Base-by-base conservation (phyloP, 2,888 invertebrate genomes). In the Kryphioiulus occultus region DNA sequence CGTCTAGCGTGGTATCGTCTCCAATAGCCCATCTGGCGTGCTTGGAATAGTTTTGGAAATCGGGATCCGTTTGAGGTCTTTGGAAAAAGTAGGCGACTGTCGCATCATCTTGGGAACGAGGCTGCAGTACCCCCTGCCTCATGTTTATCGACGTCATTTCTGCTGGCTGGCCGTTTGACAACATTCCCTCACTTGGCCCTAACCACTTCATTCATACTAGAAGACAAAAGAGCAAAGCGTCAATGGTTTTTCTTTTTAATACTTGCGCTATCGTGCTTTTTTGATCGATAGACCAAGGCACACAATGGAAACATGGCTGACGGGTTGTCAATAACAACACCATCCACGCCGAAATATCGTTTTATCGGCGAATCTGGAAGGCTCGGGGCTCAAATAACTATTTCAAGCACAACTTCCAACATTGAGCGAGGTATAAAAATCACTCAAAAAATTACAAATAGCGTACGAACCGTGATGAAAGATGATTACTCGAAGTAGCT, bases 71-170 rank as follows among this genome's bases (percentile, higher is more conserved):
- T 90, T 95, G 95, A 89, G 95, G 95, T 90, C 96, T 93, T 92
- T 97, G 97, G 92, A 96, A 98, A 90, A 97, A 96, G 92, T 98
- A 98, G 91, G 97, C 96, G 90, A 97, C 97, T 92, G 96, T 95
- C 89, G 97, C 97, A 94, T 98, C 98, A 92, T 98, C 97, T 92
- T 96, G 96, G 89, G 95, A 92, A 68, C 93, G 90, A 35, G 91
- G 90, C 87, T 90, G 86, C 83, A 89, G 35, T 59, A 44, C 47
- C 39, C 87, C 87, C n/a, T 85, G 88, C 87, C 88, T 86, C 44
- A 86, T 35, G 53, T 87, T 88, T 83, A 88, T 78, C 47, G 88
- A 47, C 78, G 86, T 68, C 88, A 88, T 88, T 86, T 88, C 87
- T 59, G 86, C 68, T 35, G 88, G 32, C 84, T 88, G 88, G 82